Conservation (phyloP, 2,797 vertebrate species). For the Coluber constrictor region DNA sequence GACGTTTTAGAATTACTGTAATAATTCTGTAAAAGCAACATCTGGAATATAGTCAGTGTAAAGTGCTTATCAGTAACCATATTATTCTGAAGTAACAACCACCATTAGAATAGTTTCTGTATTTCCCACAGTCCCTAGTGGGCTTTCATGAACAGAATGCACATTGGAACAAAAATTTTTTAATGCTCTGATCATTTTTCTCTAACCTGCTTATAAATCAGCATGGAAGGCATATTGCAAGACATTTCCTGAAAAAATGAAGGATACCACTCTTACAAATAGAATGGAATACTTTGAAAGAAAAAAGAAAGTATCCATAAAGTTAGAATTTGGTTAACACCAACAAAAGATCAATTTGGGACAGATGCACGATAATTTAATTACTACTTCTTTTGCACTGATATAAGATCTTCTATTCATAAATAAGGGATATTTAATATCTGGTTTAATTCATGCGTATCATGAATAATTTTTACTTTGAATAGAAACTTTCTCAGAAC, state of each 20-base stretch:
- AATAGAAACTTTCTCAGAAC: background rate
- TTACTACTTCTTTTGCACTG: slow-evolving; percentile 14
- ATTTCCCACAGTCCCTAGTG: background rate
- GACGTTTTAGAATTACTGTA: background rate
- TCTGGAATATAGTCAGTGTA: background rate
- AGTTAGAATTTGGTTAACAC: background rate
- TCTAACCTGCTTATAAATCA: background rate
- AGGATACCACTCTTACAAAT: background rate
- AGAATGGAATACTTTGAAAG: background rate
- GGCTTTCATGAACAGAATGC: background rate
- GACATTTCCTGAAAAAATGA: background rate
- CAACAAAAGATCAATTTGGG: background rate
- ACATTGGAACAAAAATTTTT: background rate
- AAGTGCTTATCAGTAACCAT: background rate
- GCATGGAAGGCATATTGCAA: background rate
- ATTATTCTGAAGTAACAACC: background rate
- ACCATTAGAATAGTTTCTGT: background rate
- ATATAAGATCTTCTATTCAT: background rate
- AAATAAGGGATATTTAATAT: slow-evolving; percentile 11
- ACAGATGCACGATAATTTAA: background rate
- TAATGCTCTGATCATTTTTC: slow-evolving; percentile 5
- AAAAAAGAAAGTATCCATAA: background rate
- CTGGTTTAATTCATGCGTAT: background rate
- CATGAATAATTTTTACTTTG: background rate
- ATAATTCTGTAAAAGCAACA: background rate